Evolutionary conservation across 53 echinoderm and acorn worm species (phyloP).

Genomic region (Echinometra lucunter): DNA sequence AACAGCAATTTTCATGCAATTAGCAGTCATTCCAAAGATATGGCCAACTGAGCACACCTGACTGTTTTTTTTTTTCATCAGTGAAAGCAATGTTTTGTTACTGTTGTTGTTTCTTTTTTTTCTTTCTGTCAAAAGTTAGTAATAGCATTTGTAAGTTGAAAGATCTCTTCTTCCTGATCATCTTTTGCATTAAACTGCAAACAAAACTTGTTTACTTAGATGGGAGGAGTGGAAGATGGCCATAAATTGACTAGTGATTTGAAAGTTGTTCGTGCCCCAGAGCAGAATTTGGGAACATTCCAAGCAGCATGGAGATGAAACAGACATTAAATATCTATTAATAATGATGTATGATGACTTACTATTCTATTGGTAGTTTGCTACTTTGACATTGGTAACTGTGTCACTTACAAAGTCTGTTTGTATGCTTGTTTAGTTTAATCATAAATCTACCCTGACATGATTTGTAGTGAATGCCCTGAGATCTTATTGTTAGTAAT

Average conservation of each 20-base stretch:
- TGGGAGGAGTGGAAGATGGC: not conserved
- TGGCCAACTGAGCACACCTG: too few relatives aligned
- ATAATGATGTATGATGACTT: not conserved
- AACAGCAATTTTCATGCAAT: too few relatives aligned
- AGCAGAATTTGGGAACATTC: not conserved
- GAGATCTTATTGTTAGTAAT: not conserved
- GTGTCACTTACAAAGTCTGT: not conserved
- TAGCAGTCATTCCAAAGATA: too few relatives aligned
- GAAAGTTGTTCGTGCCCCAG: not conserved
- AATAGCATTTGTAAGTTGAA: too few relatives aligned
- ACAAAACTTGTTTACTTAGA: not conserved
- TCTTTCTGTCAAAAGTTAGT: not conserved
- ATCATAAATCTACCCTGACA: not conserved
- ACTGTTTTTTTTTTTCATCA: too few relatives aligned
- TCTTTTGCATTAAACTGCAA: too few relatives aligned
- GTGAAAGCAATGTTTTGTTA: too few relatives aligned
- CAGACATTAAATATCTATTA: slow-evolving; percentile 24
- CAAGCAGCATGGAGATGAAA: not conserved
- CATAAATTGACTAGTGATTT: slow-evolving; percentile 6
- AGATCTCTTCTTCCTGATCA: too few relatives aligned
- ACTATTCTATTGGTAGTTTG: not conserved
- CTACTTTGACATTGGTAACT: not conserved
- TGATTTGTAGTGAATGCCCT: not conserved
- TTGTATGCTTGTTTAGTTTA: not conserved
- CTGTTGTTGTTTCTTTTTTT: too few relatives aligned